Evolutionary conservation across 2,797 vertebrate genomes (phyloP).

Genomic region (Perodicticus potto): DNA sequence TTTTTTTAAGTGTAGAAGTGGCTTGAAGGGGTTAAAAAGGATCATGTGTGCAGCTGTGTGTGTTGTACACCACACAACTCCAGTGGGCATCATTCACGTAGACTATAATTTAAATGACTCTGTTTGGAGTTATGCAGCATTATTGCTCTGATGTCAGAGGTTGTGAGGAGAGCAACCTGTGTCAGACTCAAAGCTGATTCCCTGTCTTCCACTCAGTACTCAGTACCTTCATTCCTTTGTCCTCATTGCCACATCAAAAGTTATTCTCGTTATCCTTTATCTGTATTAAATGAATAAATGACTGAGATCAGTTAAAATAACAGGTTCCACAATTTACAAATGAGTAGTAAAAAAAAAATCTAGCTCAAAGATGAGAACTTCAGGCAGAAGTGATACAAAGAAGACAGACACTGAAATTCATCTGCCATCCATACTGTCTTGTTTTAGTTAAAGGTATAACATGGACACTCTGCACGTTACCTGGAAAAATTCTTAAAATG

Average conservation of each 20-base stretch:
- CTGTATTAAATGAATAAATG: not conserved
- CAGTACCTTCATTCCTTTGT: not conserved
- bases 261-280: not conserved
- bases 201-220: not conserved
- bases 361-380: not conserved
- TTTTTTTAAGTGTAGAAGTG: not conserved
- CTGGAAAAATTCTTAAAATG: constrained; percentile 20
- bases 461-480: not conserved
- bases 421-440: not conserved
- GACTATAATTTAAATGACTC: not conserved
- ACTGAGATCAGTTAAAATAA: not conserved
- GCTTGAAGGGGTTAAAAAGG: not conserved
- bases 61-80: not conserved
- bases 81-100: not conserved
- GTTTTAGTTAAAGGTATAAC: not conserved
- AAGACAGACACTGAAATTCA: not conserved
- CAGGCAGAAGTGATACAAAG: not conserved
- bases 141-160: not conserved
- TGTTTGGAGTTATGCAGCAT: not conserved
- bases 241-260: not conserved
- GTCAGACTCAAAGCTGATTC: not conserved
- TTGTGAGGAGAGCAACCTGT: not conserved
- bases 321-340: not conserved
- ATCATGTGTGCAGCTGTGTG: rapidly evolving
- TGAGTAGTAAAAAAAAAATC: not conserved